phyloP scores from a whole-genome alignment of 2,888 invertebrate species.

The Xestia xanthographa region DNA sequence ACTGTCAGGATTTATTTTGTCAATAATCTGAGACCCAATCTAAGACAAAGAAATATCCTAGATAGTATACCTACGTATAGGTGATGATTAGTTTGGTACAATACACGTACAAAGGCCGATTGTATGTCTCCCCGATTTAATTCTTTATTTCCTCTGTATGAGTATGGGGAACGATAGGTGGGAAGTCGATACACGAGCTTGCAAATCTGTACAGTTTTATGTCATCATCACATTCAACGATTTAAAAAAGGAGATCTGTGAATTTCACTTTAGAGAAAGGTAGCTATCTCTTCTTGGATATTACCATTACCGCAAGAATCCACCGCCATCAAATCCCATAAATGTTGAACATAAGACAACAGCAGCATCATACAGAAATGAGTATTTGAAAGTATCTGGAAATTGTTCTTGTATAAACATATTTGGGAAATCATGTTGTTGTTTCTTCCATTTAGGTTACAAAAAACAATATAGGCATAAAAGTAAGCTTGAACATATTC shows the following conservation, averaged over 20 bases:
- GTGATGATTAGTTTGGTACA: background rate
- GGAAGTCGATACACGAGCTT: background rate
- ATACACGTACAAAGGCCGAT: background rate
- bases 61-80: background rate
- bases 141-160: constrained; percentile 13
- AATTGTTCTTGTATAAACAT: background rate
- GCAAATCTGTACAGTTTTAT: background rate
- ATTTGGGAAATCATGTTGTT: constrained; percentile 10
- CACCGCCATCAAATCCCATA: background rate
- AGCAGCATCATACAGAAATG: background rate
- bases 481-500: constrained; percentile 19
- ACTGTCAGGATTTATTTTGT: background rate
- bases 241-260: background rate
- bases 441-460: background rate
- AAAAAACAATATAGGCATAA: constrained; percentile 21
- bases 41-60: no score
- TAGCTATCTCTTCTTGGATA: background rate
- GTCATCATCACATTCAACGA: background rate
- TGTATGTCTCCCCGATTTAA: background rate
- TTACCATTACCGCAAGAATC: background rate
- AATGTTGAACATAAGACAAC: background rate
- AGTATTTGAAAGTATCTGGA: background rate
- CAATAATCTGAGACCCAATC: no score
- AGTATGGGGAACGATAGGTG: constrained; percentile 4
- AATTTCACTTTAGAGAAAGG: background rate